Evolutionary conservation across 2,888 invertebrate genomes (phyloP), one percentile per base, ranked within the genome.

Genomic region (Chloroclysta siterata): DNA sequence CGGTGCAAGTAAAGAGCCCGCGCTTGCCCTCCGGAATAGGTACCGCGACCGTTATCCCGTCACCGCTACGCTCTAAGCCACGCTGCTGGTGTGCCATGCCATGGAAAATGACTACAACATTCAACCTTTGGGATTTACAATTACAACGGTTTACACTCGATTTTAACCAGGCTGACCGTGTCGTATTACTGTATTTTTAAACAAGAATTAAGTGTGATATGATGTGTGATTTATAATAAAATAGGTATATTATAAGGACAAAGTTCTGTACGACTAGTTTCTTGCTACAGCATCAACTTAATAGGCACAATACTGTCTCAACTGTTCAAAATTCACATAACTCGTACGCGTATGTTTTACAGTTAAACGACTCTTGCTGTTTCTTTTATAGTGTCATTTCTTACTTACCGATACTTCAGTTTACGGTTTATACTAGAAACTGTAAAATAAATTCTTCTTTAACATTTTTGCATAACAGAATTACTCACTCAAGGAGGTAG

Each of bases 31-130:
- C 81, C 66, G 77, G 81, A 81, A 80, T 78, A 81, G 80, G 85
- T 86, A 87, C 84, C 54, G 72, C 66, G 82, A 89, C 91, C 90
- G 91, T 90, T 90, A 90, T 81, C 79, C 88, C 85, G 89, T 89
- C 89, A 87, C 88, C 88, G 89, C 89, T 88, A 87, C 74, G 80
- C 80, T 78, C 75, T 78, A 33, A 59, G 77, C 76, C 74, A 73
- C 64, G 71, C 68, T 66, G 68, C 41, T 41, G 42, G 53, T 47
- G 44, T 60, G 58, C 69, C 68, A 68, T 66, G 73, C 77, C 77
- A 74, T 74, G 75, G 80, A 82, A 82, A 84, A 83, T 76, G 15
- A 57, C 60, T 60, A 73, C 80, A 79, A 75, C 76, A 79, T 81
- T 81, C 76, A 82, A 81, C 81, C 76, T 79, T 79, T 80, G 77